Base-by-base conservation (phyloP, 2,888 invertebrate species). In the Zootermopsis nevadensis region DNA sequence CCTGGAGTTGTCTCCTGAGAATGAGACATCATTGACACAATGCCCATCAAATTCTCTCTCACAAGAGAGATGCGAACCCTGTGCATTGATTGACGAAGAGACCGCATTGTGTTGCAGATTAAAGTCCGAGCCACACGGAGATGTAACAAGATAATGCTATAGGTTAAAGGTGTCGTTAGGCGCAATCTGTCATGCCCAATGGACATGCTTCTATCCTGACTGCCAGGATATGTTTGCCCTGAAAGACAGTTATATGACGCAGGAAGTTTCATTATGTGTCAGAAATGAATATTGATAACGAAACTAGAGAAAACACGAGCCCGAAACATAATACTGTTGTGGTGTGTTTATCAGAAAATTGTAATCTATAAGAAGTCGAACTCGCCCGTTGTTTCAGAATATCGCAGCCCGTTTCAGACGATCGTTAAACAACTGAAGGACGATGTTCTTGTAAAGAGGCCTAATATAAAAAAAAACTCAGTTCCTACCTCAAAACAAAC, bases 11-110 rank as follows among this genome's bases (percentile, higher is more conserved):
- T 48, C 48, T 66, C 66, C 66, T 66, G 27, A 27, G 27, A 69
- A 69, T 27, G 69, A 69, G 27, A 69, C 69, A 69, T 69, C 69
- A 30, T 69, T 69, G 69, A 69, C 69, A 69, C 69, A 69, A 69
- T 31, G 69, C 15, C 7, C 69, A 69, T 69, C 30, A 69, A 31
- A 69, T 27, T 27, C 69, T 30, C 66, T 27, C 31, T 69, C 27
- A 69, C 66, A 69, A 69, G 30, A 27, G 31, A 69, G 15, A 27
- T 10, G 31, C 30, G 31, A 69, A 69, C 2, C 31, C 27, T 7
- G 30, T 31, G 30, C 69, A 69, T 31, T 69, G 69, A 69, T 69
- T 69, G 27, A 8, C 48, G 48, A 48, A 48, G 10, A 48, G 48
- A 15, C 10, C 48, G 48, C 15, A 31, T 69, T 69, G 69, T 69